phyloP scores from a whole-genome alignment of 2,113 vertebrate genomes.

The Toxostoma redivivum region DNA sequence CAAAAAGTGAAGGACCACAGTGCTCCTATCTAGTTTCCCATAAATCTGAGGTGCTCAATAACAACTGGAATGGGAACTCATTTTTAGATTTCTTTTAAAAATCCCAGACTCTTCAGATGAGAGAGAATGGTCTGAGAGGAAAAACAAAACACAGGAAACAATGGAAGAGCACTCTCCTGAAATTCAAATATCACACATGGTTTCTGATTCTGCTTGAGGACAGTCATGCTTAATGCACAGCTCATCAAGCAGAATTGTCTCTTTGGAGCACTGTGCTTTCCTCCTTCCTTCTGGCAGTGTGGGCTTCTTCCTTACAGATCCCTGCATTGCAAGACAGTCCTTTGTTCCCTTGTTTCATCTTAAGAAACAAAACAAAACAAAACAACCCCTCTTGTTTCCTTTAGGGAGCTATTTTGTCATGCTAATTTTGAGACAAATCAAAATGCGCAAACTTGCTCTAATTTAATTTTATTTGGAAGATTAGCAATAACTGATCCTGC shows the following conservation, averaged over 20 bases:
- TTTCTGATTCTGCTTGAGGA: neutral
- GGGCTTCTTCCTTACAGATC: neutral
- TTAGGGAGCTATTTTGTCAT: neutral
- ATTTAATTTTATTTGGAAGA: neutral
- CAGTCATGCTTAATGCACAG: neutral
- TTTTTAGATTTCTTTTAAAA: neutral
- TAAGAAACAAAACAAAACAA: neutral
- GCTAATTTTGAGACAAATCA: neutral
- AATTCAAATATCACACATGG: neutral
- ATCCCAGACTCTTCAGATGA: neutral
- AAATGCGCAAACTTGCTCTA: neutral
- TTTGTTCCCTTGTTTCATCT: neutral
- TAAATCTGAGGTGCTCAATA: neutral
- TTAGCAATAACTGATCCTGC: rapidly evolving
- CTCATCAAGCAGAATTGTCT: neutral
- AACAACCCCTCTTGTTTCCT: neutral
- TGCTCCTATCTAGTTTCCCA: neutral
- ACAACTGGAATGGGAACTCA: neutral
- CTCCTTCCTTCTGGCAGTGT: neutral
- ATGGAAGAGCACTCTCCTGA: neutral
- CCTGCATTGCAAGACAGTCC: neutral
- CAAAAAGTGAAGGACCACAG: neutral
- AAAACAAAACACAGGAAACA: neutral
- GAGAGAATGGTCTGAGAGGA: neutral
- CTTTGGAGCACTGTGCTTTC: neutral